These are phyloP conservation scores for Morinoia aosen DNA, from an alignment of 2,888 invertebrate genomes.

Conservation along the genomic window DNA sequence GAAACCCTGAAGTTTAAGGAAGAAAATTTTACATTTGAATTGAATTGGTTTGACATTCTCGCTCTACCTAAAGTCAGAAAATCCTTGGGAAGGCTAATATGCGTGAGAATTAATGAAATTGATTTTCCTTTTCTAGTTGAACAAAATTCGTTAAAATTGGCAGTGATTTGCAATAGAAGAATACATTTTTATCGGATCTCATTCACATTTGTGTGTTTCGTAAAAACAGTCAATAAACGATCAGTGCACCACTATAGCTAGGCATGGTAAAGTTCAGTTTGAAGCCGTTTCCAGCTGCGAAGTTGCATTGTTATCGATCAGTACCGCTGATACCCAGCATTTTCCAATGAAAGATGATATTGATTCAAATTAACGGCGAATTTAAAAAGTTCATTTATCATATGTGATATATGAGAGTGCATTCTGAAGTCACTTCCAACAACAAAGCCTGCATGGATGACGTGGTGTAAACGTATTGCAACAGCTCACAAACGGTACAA, in stretches of 20 bases:
- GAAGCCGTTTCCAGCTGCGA: not conserved
- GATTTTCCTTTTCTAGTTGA: too few relatives aligned
- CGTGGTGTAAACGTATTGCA: not conserved
- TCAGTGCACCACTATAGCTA: too few relatives aligned
- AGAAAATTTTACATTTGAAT: too few relatives aligned
- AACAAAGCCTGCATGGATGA: not conserved
- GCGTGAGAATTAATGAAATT: too few relatives aligned
- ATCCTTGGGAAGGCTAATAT: too few relatives aligned
- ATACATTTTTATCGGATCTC: not conserved
- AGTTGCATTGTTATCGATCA: not conserved
- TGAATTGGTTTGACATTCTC: too few relatives aligned
- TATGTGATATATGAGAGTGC: not conserved
- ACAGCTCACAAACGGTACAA: not conserved
- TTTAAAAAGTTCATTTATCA: not conserved
- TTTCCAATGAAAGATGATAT: too few relatives aligned
- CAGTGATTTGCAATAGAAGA: not conserved
- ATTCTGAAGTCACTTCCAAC: not conserved
- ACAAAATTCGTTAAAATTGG: not conserved
- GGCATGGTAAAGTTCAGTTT: not conserved
- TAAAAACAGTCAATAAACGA: not conserved
- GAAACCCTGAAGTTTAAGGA: too few relatives aligned
- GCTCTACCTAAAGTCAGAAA: too few relatives aligned
- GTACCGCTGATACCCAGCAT: too few relatives aligned
- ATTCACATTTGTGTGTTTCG: not conserved
- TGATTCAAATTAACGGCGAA: not conserved